These are phyloP conservation scores for Opisthograptis luteolata DNA, from an alignment of 2,888 invertebrate species.

Conservation along the genomic window DNA sequence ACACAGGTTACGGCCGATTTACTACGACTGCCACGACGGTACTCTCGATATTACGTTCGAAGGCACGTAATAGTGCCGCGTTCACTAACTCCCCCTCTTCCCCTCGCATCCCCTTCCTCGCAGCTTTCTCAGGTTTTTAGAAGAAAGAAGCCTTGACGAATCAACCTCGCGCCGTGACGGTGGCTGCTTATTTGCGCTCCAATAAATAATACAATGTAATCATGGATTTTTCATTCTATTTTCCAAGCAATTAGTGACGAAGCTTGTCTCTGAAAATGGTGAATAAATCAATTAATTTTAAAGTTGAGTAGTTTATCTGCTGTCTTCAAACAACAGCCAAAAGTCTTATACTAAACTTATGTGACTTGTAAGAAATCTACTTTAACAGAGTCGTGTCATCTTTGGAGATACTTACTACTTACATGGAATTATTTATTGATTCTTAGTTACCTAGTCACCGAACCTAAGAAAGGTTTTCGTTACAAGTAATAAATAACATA, in stretches of 20 bases:
- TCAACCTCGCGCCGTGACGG: constrained; percentile 63
- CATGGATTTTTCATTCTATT: constrained; percentile 37
- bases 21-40: constrained; percentile 69
- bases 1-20: constrained; percentile 69
- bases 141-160: constrained; percentile 59
- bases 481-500: too few relatives aligned
- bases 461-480: too few relatives aligned
- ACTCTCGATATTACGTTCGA: constrained; percentile 67
- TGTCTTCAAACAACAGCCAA: too few relatives aligned
- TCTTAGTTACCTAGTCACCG: too few relatives aligned
- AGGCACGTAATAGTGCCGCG: constrained; percentile 67
- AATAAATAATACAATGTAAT: constrained; percentile 44
- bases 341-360: too few relatives aligned
- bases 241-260: constrained; percentile 6
- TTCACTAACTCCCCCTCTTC: constrained; percentile 52
- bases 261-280: not conserved
- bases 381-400: too few relatives aligned
- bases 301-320: too few relatives aligned
- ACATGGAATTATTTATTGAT: too few relatives aligned
- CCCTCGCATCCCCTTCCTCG: constrained; percentile 15
- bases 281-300: too few relatives aligned
- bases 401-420: too few relatives aligned
- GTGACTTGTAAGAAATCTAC: too few relatives aligned
- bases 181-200: constrained; percentile 52
- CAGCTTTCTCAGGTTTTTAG: constrained; percentile 13